phyloP scores from a whole-genome alignment of 1,140 invertebrate genomes.

The Euborellia annulipes region DNA sequence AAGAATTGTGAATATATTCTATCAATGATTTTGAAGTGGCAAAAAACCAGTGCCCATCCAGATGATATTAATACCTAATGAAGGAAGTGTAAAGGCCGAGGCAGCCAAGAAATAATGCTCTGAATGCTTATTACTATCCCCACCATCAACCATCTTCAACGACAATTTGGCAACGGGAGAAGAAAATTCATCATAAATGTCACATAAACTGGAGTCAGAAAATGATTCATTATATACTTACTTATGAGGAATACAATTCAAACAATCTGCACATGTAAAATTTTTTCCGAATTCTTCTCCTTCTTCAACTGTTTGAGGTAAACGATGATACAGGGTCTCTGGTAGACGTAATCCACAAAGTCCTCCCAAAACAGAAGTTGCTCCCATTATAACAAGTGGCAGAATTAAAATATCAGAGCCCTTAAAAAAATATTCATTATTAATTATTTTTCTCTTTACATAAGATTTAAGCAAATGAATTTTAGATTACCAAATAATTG shows the following conservation, averaged over 20 bases:
- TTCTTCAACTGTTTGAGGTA: slow-evolving; percentile 72
- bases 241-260: slow-evolving; percentile 45
- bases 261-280: slow-evolving; percentile 55
- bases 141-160: no score
- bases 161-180: neutral
- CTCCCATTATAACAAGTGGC: slow-evolving; percentile 64
- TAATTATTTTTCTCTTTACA: neutral
- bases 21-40: no score
- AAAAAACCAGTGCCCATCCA: no score
- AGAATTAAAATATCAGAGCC: slow-evolving; percentile 67
- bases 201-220: neutral
- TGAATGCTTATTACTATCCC: no score
- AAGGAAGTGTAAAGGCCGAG: no score
- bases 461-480: no score
- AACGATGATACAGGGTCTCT: slow-evolving; percentile 59
- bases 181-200: neutral
- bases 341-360: slow-evolving; percentile 60
- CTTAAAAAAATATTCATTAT: slow-evolving; percentile 28
- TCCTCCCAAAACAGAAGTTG: slow-evolving; percentile 59
- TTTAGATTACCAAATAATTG: slow-evolving; percentile 65
- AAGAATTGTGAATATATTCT: no score
- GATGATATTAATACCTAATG: no score
- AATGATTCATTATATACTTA: slow-evolving; percentile 20
- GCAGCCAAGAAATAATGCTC: no score
- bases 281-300: slow-evolving; percentile 77